Percentiles rank a stretch among this genome's conserved stretches.
Conservation (phyloP, 2,888 invertebrate species). For the Gortyna flavago region DNA sequence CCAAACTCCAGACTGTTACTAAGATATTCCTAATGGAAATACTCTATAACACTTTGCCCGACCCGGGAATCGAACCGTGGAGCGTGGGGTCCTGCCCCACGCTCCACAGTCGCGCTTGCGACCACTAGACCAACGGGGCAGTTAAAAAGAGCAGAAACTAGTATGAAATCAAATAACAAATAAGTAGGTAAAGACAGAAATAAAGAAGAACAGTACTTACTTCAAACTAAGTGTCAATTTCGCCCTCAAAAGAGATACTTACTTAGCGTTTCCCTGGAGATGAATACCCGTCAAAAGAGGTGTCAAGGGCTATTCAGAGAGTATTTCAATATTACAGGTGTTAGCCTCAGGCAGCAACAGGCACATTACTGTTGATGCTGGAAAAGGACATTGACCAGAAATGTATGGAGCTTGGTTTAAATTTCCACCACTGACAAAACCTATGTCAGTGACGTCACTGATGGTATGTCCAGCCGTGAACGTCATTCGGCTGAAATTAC, state of each 20-base stretch:
- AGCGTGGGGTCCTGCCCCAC: too few relatives aligned
- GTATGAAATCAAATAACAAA: background rate
- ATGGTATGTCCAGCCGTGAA: background rate
- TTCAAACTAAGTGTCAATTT: constrained; percentile 10
- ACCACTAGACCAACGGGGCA: too few relatives aligned
- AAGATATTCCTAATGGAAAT: too few relatives aligned
- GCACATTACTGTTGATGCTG: background rate
- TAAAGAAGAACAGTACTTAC: background rate
- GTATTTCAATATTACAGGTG: constrained; percentile 2
- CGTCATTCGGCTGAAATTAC: background rate
- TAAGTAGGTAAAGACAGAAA: background rate
- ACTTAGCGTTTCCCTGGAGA: constrained; percentile 19
- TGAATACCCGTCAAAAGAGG: constrained; percentile 7
- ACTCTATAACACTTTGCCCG: too few relatives aligned
- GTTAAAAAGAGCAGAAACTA: background rate
- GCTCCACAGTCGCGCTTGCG: too few relatives aligned
- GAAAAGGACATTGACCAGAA: too few relatives aligned
- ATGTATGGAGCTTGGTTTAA: too few relatives aligned
- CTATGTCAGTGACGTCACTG: too few relatives aligned
- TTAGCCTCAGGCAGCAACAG: background rate
- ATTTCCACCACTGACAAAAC: too few relatives aligned
- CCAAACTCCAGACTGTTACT: too few relatives aligned
- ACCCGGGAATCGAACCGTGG: too few relatives aligned
- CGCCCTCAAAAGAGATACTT: constrained; percentile 7
- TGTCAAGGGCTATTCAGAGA: constrained; percentile 5